These are phyloP conservation scores for Tenthredo notha DNA, from an alignment of 2,888 invertebrate genomes.

Conservation along the genomic window DNA sequence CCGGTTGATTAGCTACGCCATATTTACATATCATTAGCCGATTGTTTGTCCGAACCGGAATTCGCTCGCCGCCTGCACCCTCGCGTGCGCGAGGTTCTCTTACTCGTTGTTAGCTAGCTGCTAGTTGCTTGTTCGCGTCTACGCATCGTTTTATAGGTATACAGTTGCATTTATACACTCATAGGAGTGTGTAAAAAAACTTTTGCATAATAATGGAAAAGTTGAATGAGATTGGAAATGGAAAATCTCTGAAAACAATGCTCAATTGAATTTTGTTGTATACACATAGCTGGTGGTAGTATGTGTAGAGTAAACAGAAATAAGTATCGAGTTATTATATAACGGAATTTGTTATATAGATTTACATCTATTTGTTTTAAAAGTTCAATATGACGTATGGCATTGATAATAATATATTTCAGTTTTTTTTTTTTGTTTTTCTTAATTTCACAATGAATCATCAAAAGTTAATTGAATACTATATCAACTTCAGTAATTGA, in stretches of 20 bases:
- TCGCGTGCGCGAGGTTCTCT: conserved; percentile 16
- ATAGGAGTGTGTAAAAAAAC: background rate
- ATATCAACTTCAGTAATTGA: background rate
- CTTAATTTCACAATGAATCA: background rate
- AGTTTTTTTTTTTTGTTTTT: background rate
- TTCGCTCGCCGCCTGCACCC: conserved; percentile 63
- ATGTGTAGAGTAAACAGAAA: background rate
- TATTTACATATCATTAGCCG: conserved; percentile 78
- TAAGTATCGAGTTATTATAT: background rate
- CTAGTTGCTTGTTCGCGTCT: background rate
- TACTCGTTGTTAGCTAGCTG: conserved; percentile 28
- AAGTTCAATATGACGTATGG: background rate
- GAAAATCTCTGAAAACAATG: background rate
- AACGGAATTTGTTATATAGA: background rate
- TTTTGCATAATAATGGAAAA: background rate
- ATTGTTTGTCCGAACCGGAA: conserved; percentile 75
- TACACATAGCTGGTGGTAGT: background rate
- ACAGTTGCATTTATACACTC: background rate
- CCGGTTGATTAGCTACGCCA: conserved; percentile 76
- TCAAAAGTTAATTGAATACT: background rate
- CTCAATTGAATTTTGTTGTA: background rate
- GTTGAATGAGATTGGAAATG: conserved; percentile 13
- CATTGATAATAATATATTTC: background rate
- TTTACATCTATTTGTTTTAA: background rate
- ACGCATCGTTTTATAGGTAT: conserved; percentile 1